phyloP scores from a whole-genome alignment of 2,888 invertebrate species.

The Ischnura elegans region DNA sequence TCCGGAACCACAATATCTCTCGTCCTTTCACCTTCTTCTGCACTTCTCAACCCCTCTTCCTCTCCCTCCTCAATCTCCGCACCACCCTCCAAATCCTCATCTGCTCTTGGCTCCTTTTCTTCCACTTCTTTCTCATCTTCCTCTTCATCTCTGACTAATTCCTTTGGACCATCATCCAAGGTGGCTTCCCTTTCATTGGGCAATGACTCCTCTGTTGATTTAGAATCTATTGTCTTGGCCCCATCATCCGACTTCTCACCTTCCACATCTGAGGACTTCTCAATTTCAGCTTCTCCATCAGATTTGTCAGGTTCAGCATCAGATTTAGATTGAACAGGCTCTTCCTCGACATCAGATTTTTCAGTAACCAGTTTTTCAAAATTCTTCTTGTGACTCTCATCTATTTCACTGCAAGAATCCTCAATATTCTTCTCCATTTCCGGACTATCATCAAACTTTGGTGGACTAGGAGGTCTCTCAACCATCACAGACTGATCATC shows the following conservation, averaged over 20 bases:
- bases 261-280: conserved; percentile 45
- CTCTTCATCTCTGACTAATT: conserved; percentile 71
- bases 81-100: conserved; percentile 70
- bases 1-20: conserved; percentile 74
- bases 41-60: conserved; percentile 74
- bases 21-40: conserved; percentile 76
- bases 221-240: not conserved
- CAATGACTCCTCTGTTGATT: not conserved
- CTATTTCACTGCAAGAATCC: conserved; percentile 51
- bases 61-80: conserved; percentile 70
- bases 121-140: conserved; percentile 71
- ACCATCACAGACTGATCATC: conserved; percentile 75
- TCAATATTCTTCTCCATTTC: conserved; percentile 73
- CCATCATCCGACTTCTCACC: conserved; percentile 68
- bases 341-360: conserved; percentile 43
- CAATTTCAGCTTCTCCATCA: not conserved
- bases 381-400: conserved; percentile 34
- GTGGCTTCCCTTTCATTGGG: not conserved
- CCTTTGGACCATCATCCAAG: conserved; percentile 45
- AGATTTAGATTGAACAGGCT: conserved; percentile 21
- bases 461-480: conserved; percentile 68
- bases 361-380: conserved; percentile 34
- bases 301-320: conserved; percentile 29
- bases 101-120: conserved; percentile 72
- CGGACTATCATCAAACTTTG: conserved; percentile 73